phyloP scores from a whole-genome alignment of 2,113 vertebrate species.

The Cacatua alba region DNA sequence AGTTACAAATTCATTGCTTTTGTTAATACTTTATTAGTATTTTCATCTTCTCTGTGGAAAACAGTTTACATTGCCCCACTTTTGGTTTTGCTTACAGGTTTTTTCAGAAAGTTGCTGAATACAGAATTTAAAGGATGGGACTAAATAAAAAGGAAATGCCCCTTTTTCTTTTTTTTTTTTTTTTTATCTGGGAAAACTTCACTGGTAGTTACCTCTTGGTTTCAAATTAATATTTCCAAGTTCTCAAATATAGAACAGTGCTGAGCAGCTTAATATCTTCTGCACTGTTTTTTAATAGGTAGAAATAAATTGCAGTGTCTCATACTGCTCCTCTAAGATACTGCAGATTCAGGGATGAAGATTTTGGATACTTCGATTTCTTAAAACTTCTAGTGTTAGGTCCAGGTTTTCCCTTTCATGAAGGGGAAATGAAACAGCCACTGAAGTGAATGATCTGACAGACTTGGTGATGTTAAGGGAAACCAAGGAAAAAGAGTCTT shows the following conservation, averaged over 20 bases:
- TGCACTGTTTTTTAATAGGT: neutral
- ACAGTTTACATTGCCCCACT: slow-evolving; percentile 74
- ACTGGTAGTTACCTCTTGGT: neutral
- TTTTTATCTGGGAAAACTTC: neutral
- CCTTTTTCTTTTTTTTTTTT: neutral
- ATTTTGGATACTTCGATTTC: neutral
- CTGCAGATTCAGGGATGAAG: neutral
- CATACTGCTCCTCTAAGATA: neutral
- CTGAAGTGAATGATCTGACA: neutral
- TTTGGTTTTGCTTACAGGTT: slow-evolving; percentile 58
- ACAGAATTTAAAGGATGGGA: slow-evolving; percentile 43
- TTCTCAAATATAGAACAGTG: neutral
- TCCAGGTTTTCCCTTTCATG: neutral
- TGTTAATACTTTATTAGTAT: slow-evolving; percentile 69
- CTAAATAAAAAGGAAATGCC: slow-evolving; percentile 15
- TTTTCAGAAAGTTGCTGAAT: slow-evolving; percentile 57
- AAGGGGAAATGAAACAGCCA: neutral
- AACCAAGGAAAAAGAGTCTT: neutral
- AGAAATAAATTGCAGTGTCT: neutral
- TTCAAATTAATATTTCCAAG: neutral
- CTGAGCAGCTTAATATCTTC: neutral
- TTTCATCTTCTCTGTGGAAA: slow-evolving; percentile 71
- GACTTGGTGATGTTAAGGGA: neutral
- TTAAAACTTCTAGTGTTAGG: neutral
- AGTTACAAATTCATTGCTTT: slow-evolving; percentile 66